Percentiles rank a stretch among this genome's conserved stretches.
Evolutionary conservation across 2,797 vertebrate genomes (phyloP).

Genomic region (Pipistrellus pipistrellus): DNA sequence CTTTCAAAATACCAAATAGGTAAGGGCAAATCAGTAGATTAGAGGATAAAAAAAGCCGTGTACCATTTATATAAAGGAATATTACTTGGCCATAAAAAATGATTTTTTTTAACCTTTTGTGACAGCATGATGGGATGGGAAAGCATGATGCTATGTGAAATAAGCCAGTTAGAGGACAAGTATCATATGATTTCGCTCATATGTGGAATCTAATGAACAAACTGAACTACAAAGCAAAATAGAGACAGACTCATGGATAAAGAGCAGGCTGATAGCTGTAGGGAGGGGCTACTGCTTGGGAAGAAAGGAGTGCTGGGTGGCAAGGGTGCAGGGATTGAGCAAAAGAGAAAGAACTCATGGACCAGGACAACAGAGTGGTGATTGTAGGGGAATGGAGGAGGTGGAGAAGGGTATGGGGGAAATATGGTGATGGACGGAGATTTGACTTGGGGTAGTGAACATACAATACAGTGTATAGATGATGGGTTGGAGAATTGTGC

Average conservation of each 20-base stretch:
- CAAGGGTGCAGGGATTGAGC: not conserved
- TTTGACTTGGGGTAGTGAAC: not conserved
- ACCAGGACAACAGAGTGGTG: not conserved
- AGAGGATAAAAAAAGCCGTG: not conserved
- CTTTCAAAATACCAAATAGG: not conserved
- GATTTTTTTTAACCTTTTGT: not conserved
- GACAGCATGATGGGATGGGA: not conserved
- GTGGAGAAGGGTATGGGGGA: not conserved
- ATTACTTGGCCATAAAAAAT: not conserved
- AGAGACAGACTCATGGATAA: not conserved
- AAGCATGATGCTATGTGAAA: not conserved
- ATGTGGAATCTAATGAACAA: not conserved
- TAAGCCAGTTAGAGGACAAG: not conserved
- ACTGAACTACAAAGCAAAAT: not conserved
- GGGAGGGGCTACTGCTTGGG: too few relatives aligned
- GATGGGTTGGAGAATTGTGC: not conserved
- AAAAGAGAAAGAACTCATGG: not conserved
- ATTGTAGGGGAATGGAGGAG: not conserved
- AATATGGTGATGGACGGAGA: not conserved
- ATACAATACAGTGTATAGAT: not conserved
- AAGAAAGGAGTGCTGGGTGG: not conserved
- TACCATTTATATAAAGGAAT: not conserved
- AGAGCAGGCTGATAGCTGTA: not conserved
- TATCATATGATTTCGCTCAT: not conserved
- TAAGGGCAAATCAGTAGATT: not conserved